Evolutionary conservation across 64 coral and sea anemone genomes (phyloP), one percentile per base, ranked within the genome.

Genomic region (Porites australiensis): DNA sequence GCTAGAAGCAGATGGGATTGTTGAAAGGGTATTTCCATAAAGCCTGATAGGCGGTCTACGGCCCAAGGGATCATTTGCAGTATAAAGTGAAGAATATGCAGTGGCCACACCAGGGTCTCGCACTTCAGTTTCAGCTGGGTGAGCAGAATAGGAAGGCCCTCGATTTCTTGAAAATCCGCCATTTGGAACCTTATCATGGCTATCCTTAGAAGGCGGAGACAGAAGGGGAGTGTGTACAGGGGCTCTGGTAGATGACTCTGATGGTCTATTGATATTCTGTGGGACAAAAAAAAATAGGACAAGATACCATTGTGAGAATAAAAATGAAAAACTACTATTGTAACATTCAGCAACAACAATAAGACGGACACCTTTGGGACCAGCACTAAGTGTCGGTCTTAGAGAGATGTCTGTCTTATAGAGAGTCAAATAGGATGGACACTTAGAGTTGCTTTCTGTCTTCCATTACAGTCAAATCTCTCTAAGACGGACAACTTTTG

Each of bases 171-270:
- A 60, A 2, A 16, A 44, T 59, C 54, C 21, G 21, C 51, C 45
- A 49, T 75, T 88, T 59, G 20, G 11, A 12, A 77, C 19, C 70
- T 52, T 37, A 59, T 61, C n/a, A 15, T 22, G 63, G 19, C 13
- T 5, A 23, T 84, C 81, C 81, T 68, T 84, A 52, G 81, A 84
- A 50, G 81, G 81, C 12, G 81, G 81, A 69, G 81, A 84, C 9
- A 65, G 16, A n/a, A 69, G 18, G 46, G 59, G 19, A 2, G 61
- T 16, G 62, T 50, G 81, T n/a, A 68, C 46, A 50, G 63, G 44
- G 21, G 81, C 43, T 69, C 81, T 84, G 81, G 44, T 67, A 13
- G 18, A 4, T 6, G 47, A 23, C 46, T 84, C 81, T 6, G 48
- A 50, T 50, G 46, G 63, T 69, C 62, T 84, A 47, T 68, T 46